Evolutionary conservation across 2,113 vertebrate genomes (phyloP), one percentile per base, ranked within the genome.

Genomic region (Oreochromis spilurus): DNA sequence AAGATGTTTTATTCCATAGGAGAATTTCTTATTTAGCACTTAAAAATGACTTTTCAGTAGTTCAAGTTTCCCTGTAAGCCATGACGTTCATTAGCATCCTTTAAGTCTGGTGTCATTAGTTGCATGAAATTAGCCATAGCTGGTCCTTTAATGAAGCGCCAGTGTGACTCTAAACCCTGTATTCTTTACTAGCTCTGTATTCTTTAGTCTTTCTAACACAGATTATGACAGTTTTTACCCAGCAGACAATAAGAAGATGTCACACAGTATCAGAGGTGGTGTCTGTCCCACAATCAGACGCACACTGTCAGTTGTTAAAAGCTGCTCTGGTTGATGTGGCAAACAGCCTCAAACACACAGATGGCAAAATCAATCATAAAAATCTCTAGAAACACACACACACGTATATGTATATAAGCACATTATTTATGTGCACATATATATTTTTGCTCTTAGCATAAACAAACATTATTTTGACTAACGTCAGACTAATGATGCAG

Each of bases 221-320:
- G 70, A 83, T 50, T 34, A 36, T 79, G 88, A 91, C 85, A 84
- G 77, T 84, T 91, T 86, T 53, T 83, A 87, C 82, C 89, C 87
- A 67, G 79, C 65, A 87, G 88, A 95, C 82, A 91, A 84, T 19
- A 62, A 65, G 38, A 57, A 55, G 52, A 75, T 77, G 86, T 92
- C 93, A 85, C 72, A 83, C 31, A 83, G 57, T 60, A 91, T 94
- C 86, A 89, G 50, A 48, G 57, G 29, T 16, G 26, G 72, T 2
- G 45, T 81, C 85, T 70, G 62, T 89, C 87, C 81, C 21, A 57
- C 79, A 89, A 16, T 62, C 16, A 36, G 34, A 83, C 21, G 40
- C 29, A 75, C 29, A 48, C 31, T 54, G 45, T 31, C 3, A 6
- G 26, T 84, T 24, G 43, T 75, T 75, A 48, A 62, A 82, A 75